Evolutionary conservation across 2,888 invertebrate species (phyloP), one percentile per base, ranked within the genome.

Genomic region (Xestia xanthographa): DNA sequence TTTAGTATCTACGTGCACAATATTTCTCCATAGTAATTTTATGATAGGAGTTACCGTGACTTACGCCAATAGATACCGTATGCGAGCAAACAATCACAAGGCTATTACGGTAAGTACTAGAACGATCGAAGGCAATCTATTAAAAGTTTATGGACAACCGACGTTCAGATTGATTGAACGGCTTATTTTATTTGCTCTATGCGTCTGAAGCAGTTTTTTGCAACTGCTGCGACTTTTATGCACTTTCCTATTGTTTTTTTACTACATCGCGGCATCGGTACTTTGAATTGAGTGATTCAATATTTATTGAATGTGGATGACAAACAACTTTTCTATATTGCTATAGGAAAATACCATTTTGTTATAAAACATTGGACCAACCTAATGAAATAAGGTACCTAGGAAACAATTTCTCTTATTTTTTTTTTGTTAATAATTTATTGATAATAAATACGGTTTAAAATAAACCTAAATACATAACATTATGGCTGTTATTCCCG

Each of bases 51-150:
- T 86, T 86, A 86, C 85, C 86, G 86, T 86, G 80, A 85, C 85
- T 80, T 85, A 80, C 82, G 84, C 66, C 86, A 86, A 85, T 85
- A 85, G 84, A 86, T 85, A 74, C 60, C 79, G 76, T 83, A 83
- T 85, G 83, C 86, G 82, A 84, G 86, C 83, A 91, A 92, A 92
- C 91, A 92, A 91, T 92, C 91, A 89, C 84, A 85, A 87, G 85
- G 88, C 92, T 87, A 95, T 95, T 94, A 94, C 88, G 89, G 89
- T 95, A 92, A 95, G 95, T 95, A 95, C 92, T 91, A 85, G 78
- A 84, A 84, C 91, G 92, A 92, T 92, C 92, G 92, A 93, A 92
- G 91, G 90, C 93, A 95, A 95, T 95, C 93, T 95, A 95, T 94
- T 94, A 94, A 93, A 94, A 93, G 92, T 93, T 93, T 90, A 92